These are phyloP conservation scores for Paradoxurus hermaphroditus DNA, from an alignment of 2,113 vertebrate species.

Conservation along the genomic window DNA sequence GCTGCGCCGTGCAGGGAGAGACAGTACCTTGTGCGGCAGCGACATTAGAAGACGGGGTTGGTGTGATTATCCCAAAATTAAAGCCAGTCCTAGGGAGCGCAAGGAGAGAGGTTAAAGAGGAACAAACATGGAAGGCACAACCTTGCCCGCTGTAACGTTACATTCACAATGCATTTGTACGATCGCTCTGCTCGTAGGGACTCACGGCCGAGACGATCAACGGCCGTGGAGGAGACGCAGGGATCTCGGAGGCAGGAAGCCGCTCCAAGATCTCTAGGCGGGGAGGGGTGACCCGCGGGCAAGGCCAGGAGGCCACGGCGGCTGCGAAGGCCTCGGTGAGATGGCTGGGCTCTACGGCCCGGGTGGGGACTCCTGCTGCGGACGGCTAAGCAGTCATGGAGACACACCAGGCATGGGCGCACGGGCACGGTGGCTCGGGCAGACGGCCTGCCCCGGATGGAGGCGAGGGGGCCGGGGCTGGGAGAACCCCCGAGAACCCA, in stretches of 20 bases:
- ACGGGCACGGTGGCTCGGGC: fast-evolving
- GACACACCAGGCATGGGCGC: fast-evolving
- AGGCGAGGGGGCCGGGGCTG: background rate
- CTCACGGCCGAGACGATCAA: too few species aligned
- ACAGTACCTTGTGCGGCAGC: conserved; percentile 76
- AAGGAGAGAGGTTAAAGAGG: conserved; percentile 56
- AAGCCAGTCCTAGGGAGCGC: conserved; percentile 77
- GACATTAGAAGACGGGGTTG: conserved; percentile 56
- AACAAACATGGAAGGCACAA: background rate
- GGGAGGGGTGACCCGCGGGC: background rate
- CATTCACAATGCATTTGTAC: background rate
- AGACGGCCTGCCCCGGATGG: background rate
- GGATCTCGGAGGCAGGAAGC: fast-evolving
- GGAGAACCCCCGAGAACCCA: fast-evolving
- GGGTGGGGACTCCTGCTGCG: background rate
- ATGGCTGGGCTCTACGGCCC: background rate
- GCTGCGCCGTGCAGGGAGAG: background rate
- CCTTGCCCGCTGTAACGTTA: background rate
- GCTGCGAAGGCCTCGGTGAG: background rate
- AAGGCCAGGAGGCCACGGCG: fast-evolving
- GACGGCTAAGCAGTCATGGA: background rate
- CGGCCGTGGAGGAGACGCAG: fast-evolving
- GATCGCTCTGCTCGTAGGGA: background rate
- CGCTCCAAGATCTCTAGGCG: fast-evolving
- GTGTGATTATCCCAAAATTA: conserved; percentile 76